These are phyloP conservation scores for Tarsius wallacei DNA, from an alignment of 2,797 vertebrate species.

Conservation along the genomic window DNA sequence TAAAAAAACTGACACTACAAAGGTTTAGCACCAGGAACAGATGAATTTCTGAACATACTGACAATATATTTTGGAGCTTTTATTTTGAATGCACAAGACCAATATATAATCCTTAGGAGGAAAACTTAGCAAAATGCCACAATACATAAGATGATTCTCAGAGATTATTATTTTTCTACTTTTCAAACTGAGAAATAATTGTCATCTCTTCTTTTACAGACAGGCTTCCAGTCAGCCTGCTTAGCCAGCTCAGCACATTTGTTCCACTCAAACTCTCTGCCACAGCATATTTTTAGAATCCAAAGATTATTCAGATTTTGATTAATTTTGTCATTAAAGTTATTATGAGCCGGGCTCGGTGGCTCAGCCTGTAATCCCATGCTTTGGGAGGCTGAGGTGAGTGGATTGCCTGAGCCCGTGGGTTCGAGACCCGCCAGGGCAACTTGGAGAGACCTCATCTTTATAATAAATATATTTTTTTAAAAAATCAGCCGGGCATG, in stretches of 20 bases:
- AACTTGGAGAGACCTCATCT: no score
- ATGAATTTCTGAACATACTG: constrained; percentile 61
- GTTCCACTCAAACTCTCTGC: constrained; percentile 70
- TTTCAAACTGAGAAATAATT: constrained; percentile 77
- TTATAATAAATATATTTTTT: no score
- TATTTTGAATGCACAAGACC: constrained; percentile 76
- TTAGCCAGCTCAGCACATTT: constrained; percentile 71
- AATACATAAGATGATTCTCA: constrained; percentile 71
- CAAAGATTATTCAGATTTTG: constrained; percentile 79
- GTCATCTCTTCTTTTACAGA: constrained; percentile 63
- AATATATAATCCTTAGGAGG: constrained; percentile 60
- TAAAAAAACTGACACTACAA: constrained; percentile 55
- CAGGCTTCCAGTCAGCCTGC: constrained; percentile 73
- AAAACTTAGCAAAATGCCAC: constrained; percentile 80
- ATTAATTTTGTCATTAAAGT: constrained; percentile 73
- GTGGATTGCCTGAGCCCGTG: no score
- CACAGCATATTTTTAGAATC: constrained; percentile 72
- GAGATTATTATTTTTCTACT: constrained; percentile 74
- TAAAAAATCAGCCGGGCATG: no score
- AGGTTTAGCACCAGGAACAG: constrained; percentile 49
- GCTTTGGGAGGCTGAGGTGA: no score
- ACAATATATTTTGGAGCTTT: constrained; percentile 80
- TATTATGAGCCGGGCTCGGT: no score
- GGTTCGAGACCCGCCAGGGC: no score
- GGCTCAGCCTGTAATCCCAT: no score